Conservation (phyloP, 1,140 invertebrate species). For the Scaptomyza graminum region DNA sequence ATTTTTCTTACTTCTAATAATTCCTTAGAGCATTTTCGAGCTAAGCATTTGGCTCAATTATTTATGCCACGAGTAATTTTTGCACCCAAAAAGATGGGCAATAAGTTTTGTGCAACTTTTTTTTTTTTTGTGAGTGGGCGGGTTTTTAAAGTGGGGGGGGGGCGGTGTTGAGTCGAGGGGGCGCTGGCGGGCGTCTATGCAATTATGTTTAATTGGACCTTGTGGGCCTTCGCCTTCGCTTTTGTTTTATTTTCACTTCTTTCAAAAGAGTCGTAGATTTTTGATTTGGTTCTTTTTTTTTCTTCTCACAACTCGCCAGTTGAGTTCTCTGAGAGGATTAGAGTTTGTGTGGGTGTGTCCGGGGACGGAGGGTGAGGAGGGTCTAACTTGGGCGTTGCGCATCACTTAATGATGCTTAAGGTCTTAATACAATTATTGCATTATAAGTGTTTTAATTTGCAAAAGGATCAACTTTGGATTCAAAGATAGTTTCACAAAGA, state of each 20-base stretch:
- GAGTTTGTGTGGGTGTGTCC: neutral
- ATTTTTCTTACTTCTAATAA: neutral
- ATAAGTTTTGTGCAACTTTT: constrained; percentile 44
- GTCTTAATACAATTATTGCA: constrained; percentile 14
- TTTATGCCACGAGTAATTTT: constrained; percentile 3
- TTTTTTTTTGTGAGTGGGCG: constrained; percentile 22
- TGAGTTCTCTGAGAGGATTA: constrained; percentile 18
- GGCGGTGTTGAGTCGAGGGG: neutral
- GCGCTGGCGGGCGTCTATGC: constrained; percentile 45
- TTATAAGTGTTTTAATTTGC: neutral
- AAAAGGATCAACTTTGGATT: neutral
- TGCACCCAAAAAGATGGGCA: constrained; percentile 3
- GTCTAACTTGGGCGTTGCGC: neutral
- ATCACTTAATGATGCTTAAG: constrained; percentile 35
- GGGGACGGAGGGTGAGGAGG: too few species aligned
- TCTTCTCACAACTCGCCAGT: constrained; percentile 12
- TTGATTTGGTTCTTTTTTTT: constrained; percentile 3
- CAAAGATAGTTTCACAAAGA: neutral
- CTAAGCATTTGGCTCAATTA: constrained; percentile 1
- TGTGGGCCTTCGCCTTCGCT: constrained; percentile 54
- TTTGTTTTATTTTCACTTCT: constrained; percentile 36
- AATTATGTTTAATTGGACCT: constrained; percentile 78
- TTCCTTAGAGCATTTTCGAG: constrained; percentile 9
- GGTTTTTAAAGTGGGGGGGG: neutral
- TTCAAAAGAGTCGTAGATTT: constrained; percentile 3